Evolutionary conservation across 2,888 invertebrate species (phyloP).

Genomic region (Apamea sordens): DNA sequence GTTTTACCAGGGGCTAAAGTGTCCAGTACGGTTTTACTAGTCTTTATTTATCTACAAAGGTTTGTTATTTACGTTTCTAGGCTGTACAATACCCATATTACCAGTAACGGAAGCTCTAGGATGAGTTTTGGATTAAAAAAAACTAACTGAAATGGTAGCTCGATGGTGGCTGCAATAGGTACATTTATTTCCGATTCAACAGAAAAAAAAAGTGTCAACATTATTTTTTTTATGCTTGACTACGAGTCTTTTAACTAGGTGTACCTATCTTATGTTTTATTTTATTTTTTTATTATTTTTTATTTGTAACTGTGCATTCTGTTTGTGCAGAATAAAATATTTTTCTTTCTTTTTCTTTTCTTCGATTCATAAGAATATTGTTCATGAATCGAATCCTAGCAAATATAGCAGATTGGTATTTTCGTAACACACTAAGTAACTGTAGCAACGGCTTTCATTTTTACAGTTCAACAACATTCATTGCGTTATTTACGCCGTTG

Average conservation of each 20-base stretch:
- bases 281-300: too few species aligned
- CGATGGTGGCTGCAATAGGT: not conserved
- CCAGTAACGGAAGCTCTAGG: not conserved
- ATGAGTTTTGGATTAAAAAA: not conserved
- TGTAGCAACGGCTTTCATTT: too few species aligned
- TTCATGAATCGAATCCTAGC: too few species aligned
- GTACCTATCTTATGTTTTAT: too few species aligned
- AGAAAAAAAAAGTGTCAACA: too few species aligned
- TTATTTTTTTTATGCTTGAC: too few species aligned
- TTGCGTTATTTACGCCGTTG: not conserved
- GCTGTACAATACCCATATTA: not conserved
- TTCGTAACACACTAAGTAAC: too few species aligned
- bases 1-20: constrained; percentile 40
- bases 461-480: not conserved
- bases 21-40: not conserved
- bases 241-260: too few species aligned
- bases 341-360: too few species aligned
- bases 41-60: not conserved
- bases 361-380: not conserved
- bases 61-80: not conserved
- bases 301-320: too few species aligned
- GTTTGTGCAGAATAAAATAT: too few species aligned
- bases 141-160: not conserved
- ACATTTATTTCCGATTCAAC: too few species aligned
- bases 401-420: not conserved